Evolutionary conservation across 2,888 invertebrate species (phyloP).

Genomic region (Trisateles emortualis): DNA sequence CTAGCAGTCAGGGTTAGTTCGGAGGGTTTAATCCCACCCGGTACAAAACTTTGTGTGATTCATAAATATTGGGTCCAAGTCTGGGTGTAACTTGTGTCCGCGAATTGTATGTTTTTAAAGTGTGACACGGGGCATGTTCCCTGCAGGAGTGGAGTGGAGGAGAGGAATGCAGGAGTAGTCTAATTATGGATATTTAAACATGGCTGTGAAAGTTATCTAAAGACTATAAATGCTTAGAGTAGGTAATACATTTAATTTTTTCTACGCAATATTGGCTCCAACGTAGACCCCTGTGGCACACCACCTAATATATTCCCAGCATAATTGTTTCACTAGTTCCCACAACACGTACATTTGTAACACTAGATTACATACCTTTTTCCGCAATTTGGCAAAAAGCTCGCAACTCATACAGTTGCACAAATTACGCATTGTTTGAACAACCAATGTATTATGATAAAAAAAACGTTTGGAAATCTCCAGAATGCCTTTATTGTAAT

Average conservation of each 20-base stretch:
- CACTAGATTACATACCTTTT: slow-evolving; percentile 47
- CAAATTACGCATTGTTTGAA: slow-evolving; percentile 49
- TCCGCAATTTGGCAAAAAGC: slow-evolving; percentile 54
- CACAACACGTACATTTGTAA: slow-evolving; percentile 46
- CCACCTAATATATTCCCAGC: slow-evolving; percentile 41
- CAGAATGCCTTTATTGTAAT: slow-evolving; percentile 44
- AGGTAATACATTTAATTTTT: not conserved
- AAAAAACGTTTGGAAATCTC: slow-evolving; percentile 41
- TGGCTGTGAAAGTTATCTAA: too few relatives aligned
- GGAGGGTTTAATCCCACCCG: too few relatives aligned
- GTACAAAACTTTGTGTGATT: too few relatives aligned
- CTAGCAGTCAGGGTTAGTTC: too few relatives aligned
- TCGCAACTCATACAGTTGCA: slow-evolving; percentile 42
- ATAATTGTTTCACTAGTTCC: slow-evolving; percentile 44
- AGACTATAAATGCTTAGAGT: too few relatives aligned
- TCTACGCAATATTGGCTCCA: slow-evolving; percentile 37
- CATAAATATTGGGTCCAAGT: too few relatives aligned
- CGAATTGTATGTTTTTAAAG: too few relatives aligned
- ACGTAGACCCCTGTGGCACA: slow-evolving; percentile 13
- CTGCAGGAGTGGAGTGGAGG: too few relatives aligned
- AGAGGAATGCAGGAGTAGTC: too few relatives aligned
- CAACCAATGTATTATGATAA: slow-evolving; percentile 41
- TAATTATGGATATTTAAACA: too few relatives aligned
- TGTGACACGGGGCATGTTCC: too few relatives aligned
- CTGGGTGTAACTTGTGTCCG: too few relatives aligned